Evolutionary conservation across 2,797 vertebrate genomes (phyloP).

Genomic region (Moxostoma hubbsi): DNA sequence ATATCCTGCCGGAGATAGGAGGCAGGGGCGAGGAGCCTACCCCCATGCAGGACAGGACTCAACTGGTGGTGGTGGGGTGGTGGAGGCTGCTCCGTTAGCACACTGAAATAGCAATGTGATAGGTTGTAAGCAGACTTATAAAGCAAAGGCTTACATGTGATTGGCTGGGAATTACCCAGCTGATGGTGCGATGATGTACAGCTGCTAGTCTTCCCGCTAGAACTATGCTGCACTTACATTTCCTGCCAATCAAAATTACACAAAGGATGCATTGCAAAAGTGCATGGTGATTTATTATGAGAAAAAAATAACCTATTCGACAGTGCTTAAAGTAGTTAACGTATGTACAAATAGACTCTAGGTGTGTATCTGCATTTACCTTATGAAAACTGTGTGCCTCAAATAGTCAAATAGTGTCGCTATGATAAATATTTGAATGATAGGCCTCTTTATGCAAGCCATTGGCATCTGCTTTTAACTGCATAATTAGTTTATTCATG

Average conservation of each 20-base stretch:
- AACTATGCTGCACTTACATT: background rate
- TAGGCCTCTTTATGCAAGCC: constrained; percentile 48
- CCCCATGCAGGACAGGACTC: no score
- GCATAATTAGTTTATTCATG: constrained; percentile 54
- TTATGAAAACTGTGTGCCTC: constrained; percentile 37
- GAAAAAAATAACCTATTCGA: background rate
- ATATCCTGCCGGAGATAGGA: no score
- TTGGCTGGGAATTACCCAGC: no score
- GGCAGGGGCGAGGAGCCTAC: no score
- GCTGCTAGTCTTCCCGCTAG: no score
- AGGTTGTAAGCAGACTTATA: no score
- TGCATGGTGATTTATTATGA: background rate
- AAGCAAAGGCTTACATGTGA: no score
- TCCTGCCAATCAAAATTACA: background rate
- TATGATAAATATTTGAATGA: constrained; percentile 60
- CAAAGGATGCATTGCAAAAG: background rate
- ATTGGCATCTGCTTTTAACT: constrained; percentile 33
- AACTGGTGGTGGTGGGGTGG: no score
- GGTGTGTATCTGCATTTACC: background rate
- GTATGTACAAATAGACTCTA: no score
- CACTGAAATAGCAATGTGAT: no score
- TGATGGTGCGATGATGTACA: no score
- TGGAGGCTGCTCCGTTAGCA: no score
- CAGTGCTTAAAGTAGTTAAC: background rate
- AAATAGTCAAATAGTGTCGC: constrained; percentile 28